These are phyloP conservation scores for Trachops cirrhosus DNA, from an alignment of 2,797 vertebrate species.

Conservation along the genomic window DNA sequence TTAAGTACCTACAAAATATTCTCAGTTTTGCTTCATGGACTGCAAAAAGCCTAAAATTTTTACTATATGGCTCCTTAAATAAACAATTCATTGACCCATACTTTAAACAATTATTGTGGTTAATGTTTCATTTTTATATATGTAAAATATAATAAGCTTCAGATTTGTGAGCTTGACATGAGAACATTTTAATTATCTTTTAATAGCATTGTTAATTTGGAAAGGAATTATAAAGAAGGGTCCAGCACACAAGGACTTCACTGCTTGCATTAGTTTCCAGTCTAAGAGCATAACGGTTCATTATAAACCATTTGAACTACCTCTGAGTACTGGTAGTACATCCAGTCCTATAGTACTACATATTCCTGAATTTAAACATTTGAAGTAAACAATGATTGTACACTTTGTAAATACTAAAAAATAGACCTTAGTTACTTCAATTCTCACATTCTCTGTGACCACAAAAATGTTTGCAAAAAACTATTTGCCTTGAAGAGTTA, in stretches of 20 bases:
- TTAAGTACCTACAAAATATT: neutral
- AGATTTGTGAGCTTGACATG: neutral
- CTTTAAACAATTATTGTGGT: neutral
- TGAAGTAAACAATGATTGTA: neutral
- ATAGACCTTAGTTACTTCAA: neutral
- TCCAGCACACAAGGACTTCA: neutral
- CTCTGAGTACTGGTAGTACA: neutral
- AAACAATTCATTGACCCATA: neutral
- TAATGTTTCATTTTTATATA: neutral
- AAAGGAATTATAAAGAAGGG: neutral
- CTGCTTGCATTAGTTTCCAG: neutral
- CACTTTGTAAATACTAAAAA: neutral
- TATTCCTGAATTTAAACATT: neutral
- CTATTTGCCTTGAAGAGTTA: neutral
- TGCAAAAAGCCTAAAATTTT: neutral
- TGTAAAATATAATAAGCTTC: neutral
- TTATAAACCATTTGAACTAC: neutral
- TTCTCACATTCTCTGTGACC: neutral
- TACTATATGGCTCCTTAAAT: neutral
- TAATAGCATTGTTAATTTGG: neutral
- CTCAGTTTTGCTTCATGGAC: neutral
- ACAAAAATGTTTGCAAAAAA: neutral
- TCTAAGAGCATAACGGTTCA: neutral
- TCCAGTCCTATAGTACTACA: neutral
- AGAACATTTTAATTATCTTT: neutral